Evolutionary conservation across 2,797 vertebrate species (phyloP).

Genomic region (Buceros bicornis): DNA sequence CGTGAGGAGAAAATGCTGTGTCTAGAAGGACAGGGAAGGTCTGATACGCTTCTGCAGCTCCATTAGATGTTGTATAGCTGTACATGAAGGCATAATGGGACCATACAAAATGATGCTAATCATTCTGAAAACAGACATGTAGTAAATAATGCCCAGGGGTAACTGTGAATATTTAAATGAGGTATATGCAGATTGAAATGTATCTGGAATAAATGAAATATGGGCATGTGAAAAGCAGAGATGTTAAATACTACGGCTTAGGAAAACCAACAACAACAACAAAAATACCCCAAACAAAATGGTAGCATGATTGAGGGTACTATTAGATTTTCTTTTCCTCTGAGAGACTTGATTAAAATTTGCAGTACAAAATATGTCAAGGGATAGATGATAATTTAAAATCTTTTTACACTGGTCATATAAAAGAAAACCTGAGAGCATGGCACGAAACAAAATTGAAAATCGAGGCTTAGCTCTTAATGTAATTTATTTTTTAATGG

Average conservation of each 20-base stretch:
- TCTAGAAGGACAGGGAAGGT: neutral
- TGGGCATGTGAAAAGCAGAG: neutral
- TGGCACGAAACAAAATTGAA: slow-evolving; percentile 58
- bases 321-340: slow-evolving; percentile 54
- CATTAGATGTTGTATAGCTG: neutral
- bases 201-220: slow-evolving; percentile 30
- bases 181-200: neutral
- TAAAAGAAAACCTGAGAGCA: slow-evolving; percentile 62
- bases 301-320: slow-evolving; percentile 43
- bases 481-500: slow-evolving; percentile 73
- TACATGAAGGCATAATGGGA: neutral
- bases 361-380: slow-evolving; percentile 49
- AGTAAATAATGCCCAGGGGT: slow-evolving; percentile 15
- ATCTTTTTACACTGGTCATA: slow-evolving; percentile 47
- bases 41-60: neutral
- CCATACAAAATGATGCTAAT: slow-evolving; percentile 1
- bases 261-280: neutral
- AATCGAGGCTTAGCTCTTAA: slow-evolving; percentile 54
- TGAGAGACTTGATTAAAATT: slow-evolving; percentile 61
- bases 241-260: slow-evolving; percentile 35
- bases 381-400: slow-evolving; percentile 68
- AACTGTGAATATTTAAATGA: slow-evolving; percentile 25
- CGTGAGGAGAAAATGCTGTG: neutral
- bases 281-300: slow-evolving; percentile 25
- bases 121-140: neutral